Percentiles rank a stretch among this genome's conserved stretches.
These are phyloP conservation scores for Lamellibrachia luymesi DNA, from an alignment of 1,140 invertebrate genomes.

Conservation along the genomic window DNA sequence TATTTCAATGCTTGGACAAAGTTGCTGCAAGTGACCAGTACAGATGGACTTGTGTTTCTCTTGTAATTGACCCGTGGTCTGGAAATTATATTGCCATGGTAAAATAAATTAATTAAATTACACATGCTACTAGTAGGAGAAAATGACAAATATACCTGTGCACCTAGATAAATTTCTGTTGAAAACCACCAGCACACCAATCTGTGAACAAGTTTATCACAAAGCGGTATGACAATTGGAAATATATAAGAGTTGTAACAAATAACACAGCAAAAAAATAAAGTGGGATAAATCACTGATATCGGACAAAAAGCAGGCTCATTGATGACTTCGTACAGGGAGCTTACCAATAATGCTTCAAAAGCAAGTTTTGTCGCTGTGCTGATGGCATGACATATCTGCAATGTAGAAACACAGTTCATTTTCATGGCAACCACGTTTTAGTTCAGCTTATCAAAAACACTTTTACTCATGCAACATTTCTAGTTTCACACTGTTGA, in stretches of 20 bases:
- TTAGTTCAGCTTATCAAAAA: neutral
- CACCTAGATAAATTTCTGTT: neutral
- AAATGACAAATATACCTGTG: neutral
- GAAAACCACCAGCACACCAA: neutral
- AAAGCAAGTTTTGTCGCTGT: conserved; percentile 52
- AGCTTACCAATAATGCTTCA: conserved; percentile 51
- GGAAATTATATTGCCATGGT: neutral
- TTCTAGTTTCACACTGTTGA: neutral
- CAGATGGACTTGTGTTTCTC: neutral
- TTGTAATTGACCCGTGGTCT: neutral
- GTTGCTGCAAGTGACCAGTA: neutral
- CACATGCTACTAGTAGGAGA: neutral
- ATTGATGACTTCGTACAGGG: neutral
- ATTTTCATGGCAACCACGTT: neutral
- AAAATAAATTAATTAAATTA: neutral
- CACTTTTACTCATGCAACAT: neutral
- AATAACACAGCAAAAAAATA: neutral
- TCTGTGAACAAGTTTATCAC: neutral
- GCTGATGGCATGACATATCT: conserved; percentile 53
- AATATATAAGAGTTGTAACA: neutral
- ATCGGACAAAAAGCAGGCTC: neutral
- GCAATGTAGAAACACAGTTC: conserved; percentile 25
- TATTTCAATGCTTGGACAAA: neutral
- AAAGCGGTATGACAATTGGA: neutral
- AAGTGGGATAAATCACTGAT: neutral